These are phyloP conservation scores for Amitus sp. DNA, from an alignment of 2,888 invertebrate genomes.

Conservation along the genomic window DNA sequence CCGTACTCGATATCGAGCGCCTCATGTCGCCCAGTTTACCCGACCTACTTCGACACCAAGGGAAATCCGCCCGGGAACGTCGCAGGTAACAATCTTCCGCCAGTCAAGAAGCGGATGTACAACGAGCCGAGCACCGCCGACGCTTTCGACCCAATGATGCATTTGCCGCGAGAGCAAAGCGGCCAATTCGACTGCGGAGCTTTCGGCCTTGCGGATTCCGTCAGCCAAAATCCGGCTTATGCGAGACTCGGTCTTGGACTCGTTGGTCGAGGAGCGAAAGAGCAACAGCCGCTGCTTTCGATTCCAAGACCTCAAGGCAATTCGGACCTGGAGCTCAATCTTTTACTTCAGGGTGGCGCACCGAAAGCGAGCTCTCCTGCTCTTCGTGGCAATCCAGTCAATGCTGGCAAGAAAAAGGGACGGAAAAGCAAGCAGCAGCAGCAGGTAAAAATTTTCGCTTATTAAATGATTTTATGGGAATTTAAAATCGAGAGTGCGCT, in stretches of 20 bases:
- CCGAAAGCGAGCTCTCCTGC: constrained; percentile 51
- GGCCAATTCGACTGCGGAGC: constrained; percentile 56
- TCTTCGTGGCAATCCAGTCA: constrained; percentile 13
- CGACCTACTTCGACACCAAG: constrained; percentile 59
- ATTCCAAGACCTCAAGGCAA: constrained; percentile 58
- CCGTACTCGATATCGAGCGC: constrained; percentile 58
- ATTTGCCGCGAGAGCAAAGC: constrained; percentile 49
- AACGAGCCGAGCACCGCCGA: constrained; percentile 55
- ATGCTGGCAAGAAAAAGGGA: constrained; percentile 48
- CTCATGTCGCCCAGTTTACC: constrained; percentile 55
- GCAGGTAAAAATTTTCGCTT: too few species aligned
- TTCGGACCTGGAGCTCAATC: constrained; percentile 57
- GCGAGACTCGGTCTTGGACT: constrained; percentile 58
- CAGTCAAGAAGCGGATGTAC: constrained; percentile 60
- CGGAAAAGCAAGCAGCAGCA: constrained; percentile 46
- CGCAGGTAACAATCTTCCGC: constrained; percentile 48
- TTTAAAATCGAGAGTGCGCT: too few species aligned
- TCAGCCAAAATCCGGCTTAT: constrained; percentile 55
- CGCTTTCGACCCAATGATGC: constrained; percentile 58
- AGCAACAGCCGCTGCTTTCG: constrained; percentile 57
- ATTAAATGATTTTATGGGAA: too few species aligned
- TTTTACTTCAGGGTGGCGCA: constrained; percentile 54
- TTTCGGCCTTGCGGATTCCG: constrained; percentile 56
- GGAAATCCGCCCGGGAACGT: constrained; percentile 42
- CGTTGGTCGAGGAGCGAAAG: constrained; percentile 54